Evolutionary conservation across 2,113 vertebrate genomes (phyloP), one percentile per base, ranked within the genome.

Genomic region (Bufo bufo): DNA sequence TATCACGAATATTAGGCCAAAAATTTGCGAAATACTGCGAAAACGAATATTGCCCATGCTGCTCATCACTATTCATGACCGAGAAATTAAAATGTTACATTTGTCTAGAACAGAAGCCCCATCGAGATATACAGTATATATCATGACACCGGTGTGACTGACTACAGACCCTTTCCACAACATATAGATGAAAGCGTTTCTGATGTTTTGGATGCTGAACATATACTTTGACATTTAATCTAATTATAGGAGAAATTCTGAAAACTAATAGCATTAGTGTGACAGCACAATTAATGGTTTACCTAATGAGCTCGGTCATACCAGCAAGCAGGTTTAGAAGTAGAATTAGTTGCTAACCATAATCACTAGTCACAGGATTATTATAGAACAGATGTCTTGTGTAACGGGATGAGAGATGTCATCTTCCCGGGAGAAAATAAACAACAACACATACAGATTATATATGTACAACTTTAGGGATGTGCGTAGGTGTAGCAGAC

Each of bases 211-310:
- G 69, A 80, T 84, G 75, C 65, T 74, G 85, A 69, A 12, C 78
- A 5, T 9, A 81, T 19, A 79, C 9, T 89, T 69, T 85, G 85
- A 90, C 58, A 58, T 75, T 84, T 86, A 80, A 74, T 88, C 63
- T 61, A 72, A 90, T 4, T 43, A 83, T 78, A 86, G 59, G 59
- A 69, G 33, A 88, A 89, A 88, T 90, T 82, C 49, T 56, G 82
- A 58, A 50, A 69, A 54, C 50, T 89, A 89, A 84, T 84, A 87
- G 75, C 23, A 89, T 84, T 66, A 87, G 3, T 61, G 63, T 74
- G 54, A 81, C 43, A 84, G 49, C 74, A 87, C n/a, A 75, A 89
- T 89, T 79, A 87, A n/a, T 54, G 82, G 72, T 90, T 89, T 84
- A 77, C 23, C 89, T 82, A 69, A 69, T 74, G 58, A 86, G 52